Evolutionary conservation across 2,113 vertebrate genomes (phyloP).

Genomic region (Lophius piscatorius): DNA sequence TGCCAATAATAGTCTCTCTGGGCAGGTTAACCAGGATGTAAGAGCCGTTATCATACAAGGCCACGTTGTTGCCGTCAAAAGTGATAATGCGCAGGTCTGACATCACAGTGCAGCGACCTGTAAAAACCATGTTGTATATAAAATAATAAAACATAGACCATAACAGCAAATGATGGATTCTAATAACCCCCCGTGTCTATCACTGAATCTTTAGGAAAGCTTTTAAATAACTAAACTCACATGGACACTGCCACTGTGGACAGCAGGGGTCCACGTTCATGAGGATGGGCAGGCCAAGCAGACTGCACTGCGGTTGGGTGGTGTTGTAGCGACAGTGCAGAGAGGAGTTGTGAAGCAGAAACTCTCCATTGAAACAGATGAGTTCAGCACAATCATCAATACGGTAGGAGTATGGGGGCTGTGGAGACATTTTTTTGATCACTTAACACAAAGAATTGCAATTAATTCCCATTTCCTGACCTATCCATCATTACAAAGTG

Average conservation of each 20-base stretch:
- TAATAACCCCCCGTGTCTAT: background rate
- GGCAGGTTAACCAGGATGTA: slow-evolving; percentile 93
- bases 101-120: slow-evolving; percentile 95
- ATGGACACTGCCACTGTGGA: slow-evolving; percentile 96
- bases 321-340: slow-evolving; percentile 89
- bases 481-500: background rate
- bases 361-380: slow-evolving; percentile 89
- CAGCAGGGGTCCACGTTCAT: slow-evolving; percentile 92
- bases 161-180: background rate
- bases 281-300: slow-evolving; percentile 92
- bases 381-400: slow-evolving; percentile 93
- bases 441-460: too few relatives aligned
- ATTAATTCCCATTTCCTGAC: too few relatives aligned
- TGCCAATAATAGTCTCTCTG: slow-evolving; percentile 89
- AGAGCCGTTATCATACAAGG: slow-evolving; percentile 92
- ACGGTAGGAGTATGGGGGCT: slow-evolving; percentile 87
- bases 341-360: slow-evolving; percentile 93
- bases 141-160: background rate
- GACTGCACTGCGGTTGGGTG: slow-evolving; percentile 89
- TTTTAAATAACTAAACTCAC: slow-evolving; percentile 75
- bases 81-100: slow-evolving; percentile 95
- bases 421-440: too few relatives aligned
- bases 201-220: background rate
- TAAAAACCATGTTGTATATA: slow-evolving; percentile 9
- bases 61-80: slow-evolving; percentile 96